A percentile compares a stretch with the other conserved stretches of the same genome.
Evolutionary conservation across 2,113 vertebrate genomes (phyloP).

Genomic region (Poeciliopsis occidentalis): DNA sequence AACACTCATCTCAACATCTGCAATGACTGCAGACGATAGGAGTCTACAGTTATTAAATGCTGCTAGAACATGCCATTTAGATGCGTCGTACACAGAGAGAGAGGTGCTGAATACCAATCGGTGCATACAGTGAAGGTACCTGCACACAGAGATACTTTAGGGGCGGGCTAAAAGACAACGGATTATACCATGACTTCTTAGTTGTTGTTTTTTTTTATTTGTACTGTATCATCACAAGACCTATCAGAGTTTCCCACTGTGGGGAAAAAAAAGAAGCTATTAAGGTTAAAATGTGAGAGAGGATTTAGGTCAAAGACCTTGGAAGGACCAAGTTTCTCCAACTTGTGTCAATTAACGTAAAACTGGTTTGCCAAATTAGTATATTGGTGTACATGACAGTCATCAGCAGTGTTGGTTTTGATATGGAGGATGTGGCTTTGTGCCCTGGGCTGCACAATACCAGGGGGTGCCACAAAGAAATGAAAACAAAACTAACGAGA

Average conservation of each 20-base stretch:
- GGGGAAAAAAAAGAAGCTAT: background rate
- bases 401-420: background rate
- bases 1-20: conserved; percentile 51
- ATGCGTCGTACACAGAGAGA: conserved; percentile 28
- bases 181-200: background rate
- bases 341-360: background rate
- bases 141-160: background rate
- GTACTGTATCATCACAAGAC: background rate
- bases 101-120: conserved; percentile 51
- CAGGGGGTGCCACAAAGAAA: background rate
- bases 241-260: no score
- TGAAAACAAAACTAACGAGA: background rate
- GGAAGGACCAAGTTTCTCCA: background rate
- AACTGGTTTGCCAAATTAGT: no score
- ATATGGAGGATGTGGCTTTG: background rate
- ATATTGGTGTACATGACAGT: background rate
- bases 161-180: background rate
- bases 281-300: background rate
- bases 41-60: conserved; percentile 61
- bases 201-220: no score
- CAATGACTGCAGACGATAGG: conserved; percentile 42
- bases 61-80: conserved; percentile 51
- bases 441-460: background rate
- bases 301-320: background rate
- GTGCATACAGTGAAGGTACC: background rate